Conservation (phyloP, 2,888 invertebrate species). For the Vesta saturnalis region DNA sequence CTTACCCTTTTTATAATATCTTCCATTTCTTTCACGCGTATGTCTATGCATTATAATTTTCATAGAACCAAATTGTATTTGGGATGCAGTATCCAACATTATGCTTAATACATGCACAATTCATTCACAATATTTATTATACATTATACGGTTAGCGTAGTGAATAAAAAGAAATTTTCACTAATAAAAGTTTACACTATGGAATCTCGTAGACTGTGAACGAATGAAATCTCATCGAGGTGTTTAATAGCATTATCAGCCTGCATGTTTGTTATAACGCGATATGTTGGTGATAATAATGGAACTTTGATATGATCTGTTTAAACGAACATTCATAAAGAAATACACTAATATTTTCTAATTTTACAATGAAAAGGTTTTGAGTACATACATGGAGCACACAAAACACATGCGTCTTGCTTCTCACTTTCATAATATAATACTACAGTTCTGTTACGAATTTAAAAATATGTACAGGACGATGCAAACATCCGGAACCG, state of each 20-base stretch:
- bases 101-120: background rate
- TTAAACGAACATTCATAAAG: slow-evolving; percentile 15
- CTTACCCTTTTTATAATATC: background rate
- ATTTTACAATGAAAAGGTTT: too few relatives aligned
- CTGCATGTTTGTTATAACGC: slow-evolving; percentile 34
- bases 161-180: background rate
- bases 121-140: too few relatives aligned
- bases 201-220: slow-evolving; percentile 25
- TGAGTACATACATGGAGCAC: too few relatives aligned
- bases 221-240: slow-evolving; percentile 32
- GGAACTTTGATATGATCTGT: slow-evolving; percentile 34
- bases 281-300: slow-evolving; percentile 30
- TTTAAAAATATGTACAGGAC: too few relatives aligned
- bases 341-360: background rate
- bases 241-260: slow-evolving; percentile 35
- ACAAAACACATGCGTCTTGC: too few relatives aligned
- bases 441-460: too few relatives aligned
- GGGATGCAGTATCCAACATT: slow-evolving; percentile 23
- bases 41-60: slow-evolving; percentile 26
- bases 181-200: slow-evolving; percentile 23
- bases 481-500: too few relatives aligned
- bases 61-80: slow-evolving; percentile 21
- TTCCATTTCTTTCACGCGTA: background rate
- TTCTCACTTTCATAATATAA: too few relatives aligned
- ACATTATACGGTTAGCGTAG: background rate